Percentiles rank a stretch among this genome's conserved stretches.
Conservation (phyloP, 2,888 invertebrate species). For the Baronia brevicornis region DNA sequence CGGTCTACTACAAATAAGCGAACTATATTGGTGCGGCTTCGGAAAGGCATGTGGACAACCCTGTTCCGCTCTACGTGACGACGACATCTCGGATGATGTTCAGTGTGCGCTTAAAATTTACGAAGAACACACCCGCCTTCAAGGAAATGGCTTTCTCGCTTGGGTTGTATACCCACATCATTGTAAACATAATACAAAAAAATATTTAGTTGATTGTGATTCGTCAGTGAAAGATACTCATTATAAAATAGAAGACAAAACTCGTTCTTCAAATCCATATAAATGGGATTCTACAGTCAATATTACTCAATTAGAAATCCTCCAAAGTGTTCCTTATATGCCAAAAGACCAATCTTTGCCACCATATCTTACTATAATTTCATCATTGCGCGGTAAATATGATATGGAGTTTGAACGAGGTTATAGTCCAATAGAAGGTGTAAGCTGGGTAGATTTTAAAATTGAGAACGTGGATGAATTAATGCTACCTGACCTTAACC, state of each 20-base stretch:
- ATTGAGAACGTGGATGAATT: slow-evolving; percentile 52
- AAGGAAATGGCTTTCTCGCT: slow-evolving; percentile 83
- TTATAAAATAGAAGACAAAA: slow-evolving; percentile 24
- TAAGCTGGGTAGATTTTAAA: slow-evolving; percentile 43
- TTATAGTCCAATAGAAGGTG: slow-evolving; percentile 18
- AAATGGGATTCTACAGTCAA: slow-evolving; percentile 19
- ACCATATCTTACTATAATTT: slow-evolving; percentile 39
- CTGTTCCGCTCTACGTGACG: slow-evolving; percentile 78
- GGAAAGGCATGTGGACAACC: slow-evolving; percentile 78
- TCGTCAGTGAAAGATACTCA: slow-evolving; percentile 29
- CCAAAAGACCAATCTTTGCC: slow-evolving; percentile 27
- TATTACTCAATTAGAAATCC: slow-evolving; percentile 3
- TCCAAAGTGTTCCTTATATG: slow-evolving; percentile 11
- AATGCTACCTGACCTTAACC: slow-evolving; percentile 34
- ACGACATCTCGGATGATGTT: slow-evolving; percentile 82
- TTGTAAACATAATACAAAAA: slow-evolving; percentile 72
- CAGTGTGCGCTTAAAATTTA: slow-evolving; percentile 79
- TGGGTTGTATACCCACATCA: slow-evolving; percentile 82
- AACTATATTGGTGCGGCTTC: slow-evolving; percentile 80
- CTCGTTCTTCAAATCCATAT: slow-evolving; percentile 23
- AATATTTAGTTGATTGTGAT: slow-evolving; percentile 72
- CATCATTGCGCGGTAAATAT: slow-evolving; percentile 30
- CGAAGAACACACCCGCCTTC: slow-evolving; percentile 79
- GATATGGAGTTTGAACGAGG: slow-evolving; percentile 32
- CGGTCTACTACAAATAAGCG: slow-evolving; percentile 84